Percentiles rank a stretch among this genome's conserved stretches.
phyloP scores from a whole-genome alignment of 1,140 invertebrate species.

The Nasonia giraulti region DNA sequence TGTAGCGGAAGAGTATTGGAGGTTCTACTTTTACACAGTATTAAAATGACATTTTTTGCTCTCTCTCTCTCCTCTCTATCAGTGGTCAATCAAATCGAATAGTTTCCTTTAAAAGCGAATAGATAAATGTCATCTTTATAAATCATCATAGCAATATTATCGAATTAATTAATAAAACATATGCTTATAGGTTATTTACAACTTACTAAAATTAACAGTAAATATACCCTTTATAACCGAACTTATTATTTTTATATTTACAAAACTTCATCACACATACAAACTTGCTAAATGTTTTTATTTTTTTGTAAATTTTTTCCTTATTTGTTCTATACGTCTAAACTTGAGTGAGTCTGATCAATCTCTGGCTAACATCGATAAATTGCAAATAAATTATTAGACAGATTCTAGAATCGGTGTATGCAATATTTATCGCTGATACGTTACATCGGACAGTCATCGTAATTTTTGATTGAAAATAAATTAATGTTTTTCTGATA shows the following conservation, averaged over 20 bases:
- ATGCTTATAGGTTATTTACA: slow-evolving; percentile 51
- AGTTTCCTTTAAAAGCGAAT: slow-evolving; percentile 17
- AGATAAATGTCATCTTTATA: slow-evolving; percentile 17
- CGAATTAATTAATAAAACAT: slow-evolving; percentile 32
- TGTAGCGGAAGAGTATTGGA: slow-evolving; percentile 23
- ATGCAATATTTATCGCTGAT: slow-evolving; percentile 26
- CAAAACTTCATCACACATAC: slow-evolving; percentile 43
- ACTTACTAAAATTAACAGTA: slow-evolving; percentile 46
- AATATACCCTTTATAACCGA: slow-evolving; percentile 42
- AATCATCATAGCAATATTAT: slow-evolving; percentile 32
- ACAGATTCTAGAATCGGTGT: slow-evolving; percentile 27
- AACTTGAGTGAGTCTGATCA: slow-evolving; percentile 5
- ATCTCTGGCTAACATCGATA: slow-evolving; percentile 45
- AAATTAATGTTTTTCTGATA: not conserved
- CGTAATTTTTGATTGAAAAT: slow-evolving; percentile 17
- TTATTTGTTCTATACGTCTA: not conserved
- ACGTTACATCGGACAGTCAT: slow-evolving; percentile 35
- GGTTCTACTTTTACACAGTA: slow-evolving; percentile 16
- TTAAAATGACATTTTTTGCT: slow-evolving; percentile 26
- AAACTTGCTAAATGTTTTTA: slow-evolving; percentile 44
- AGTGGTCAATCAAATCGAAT: not conserved
- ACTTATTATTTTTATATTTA: slow-evolving; percentile 43
- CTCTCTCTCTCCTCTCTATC: not conserved
- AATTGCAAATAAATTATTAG: slow-evolving; percentile 38
- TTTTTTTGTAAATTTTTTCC: slow-evolving; percentile 28